Evolutionary conservation across 2,113 vertebrate species (phyloP).

Genomic region (Cephalopholis sonnerati): DNA sequence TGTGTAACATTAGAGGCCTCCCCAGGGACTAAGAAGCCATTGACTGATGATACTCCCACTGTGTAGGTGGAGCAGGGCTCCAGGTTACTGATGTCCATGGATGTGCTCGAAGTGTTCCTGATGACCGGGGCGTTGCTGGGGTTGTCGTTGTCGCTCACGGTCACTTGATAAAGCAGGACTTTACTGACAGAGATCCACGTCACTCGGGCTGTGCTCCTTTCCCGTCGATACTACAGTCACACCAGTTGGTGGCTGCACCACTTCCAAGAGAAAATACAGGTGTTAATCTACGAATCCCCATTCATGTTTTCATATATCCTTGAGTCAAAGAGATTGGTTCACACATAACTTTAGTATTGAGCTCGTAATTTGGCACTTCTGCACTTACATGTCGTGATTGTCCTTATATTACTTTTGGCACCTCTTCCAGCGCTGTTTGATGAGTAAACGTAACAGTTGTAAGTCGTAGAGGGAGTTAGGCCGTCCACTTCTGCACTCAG

Average conservation of each 20-base stretch:
- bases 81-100: slow-evolving; percentile 73
- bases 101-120: slow-evolving; percentile 49
- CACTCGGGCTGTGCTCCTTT: slow-evolving; percentile 62
- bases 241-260: slow-evolving; percentile 82
- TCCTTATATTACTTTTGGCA: slow-evolving; percentile 63
- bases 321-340: neutral
- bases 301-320: neutral
- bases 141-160: slow-evolving; percentile 54
- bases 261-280: slow-evolving; percentile 67
- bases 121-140: slow-evolving; percentile 14
- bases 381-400: slow-evolving; percentile 83
- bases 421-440: slow-evolving; percentile 81
- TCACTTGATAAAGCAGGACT: slow-evolving; percentile 82
- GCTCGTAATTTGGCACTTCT: too few species aligned
- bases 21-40: slow-evolving; percentile 79
- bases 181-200: slow-evolving; percentile 73
- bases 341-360: neutral
- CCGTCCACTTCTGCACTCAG: slow-evolving; percentile 55
- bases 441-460: slow-evolving; percentile 78
- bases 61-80: slow-evolving; percentile 82
- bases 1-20: slow-evolving; percentile 71
- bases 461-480: slow-evolving; percentile 74
- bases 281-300: neutral
- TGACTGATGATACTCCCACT: slow-evolving; percentile 82
- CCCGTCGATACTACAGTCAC: slow-evolving; percentile 53